Percentiles rank a stretch among this genome's conserved stretches.
Conservation (phyloP, 2,113 vertebrate genomes). For the cattle (Bos taurus) region DNA sequence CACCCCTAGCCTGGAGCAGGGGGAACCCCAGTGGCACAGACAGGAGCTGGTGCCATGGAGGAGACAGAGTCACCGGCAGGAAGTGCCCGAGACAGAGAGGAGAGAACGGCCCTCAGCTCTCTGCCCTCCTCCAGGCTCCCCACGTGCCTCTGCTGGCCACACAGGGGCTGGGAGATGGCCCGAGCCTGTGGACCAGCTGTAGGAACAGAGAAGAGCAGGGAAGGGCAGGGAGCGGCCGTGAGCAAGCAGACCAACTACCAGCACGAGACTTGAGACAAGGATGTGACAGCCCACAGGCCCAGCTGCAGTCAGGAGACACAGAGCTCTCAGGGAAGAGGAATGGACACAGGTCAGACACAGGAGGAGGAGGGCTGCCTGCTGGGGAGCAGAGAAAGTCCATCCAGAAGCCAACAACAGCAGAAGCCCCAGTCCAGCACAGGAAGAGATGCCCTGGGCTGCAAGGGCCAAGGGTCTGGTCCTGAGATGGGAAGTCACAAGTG, state of each 20-base stretch:
- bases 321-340: not conserved
- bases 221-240: too few species aligned
- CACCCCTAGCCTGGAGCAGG: not conserved
- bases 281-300: fast-evolving
- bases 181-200: not conserved
- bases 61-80: not conserved
- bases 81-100: fast-evolving
- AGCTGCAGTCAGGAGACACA: not conserved
- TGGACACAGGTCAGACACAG: not conserved
- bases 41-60: not conserved
- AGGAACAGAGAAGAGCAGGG: fast-evolving
- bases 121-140: not conserved
- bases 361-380: not conserved
- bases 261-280: not conserved
- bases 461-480: not conserved
- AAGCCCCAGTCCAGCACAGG: not conserved
- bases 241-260: not conserved
- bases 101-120: too few species aligned
- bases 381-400: not conserved
- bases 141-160: fast-evolving
- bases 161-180: not conserved
- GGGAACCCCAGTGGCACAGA: not conserved
- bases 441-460: not conserved
- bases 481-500: not conserved
- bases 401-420: not conserved